Percentiles rank a stretch among this genome's conserved stretches.
Conservation (phyloP, 2,113 vertebrate species). For the Megatriorchis doriae region DNA sequence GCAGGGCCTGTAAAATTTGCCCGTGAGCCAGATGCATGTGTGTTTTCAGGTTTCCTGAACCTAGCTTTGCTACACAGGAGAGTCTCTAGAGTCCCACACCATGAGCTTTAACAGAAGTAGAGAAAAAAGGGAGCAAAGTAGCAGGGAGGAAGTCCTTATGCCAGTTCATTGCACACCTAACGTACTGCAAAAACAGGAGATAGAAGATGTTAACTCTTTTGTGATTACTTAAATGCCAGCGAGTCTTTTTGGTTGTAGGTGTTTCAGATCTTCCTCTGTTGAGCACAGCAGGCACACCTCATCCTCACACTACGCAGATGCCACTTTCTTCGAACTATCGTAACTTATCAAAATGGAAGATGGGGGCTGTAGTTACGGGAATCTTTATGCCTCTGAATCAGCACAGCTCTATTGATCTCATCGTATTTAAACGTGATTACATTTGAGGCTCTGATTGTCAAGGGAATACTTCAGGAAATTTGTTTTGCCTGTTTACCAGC, state of each 20-base stretch:
- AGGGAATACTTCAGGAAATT: background rate
- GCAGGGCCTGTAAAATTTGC: background rate
- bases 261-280: background rate
- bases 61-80: rapidly evolving
- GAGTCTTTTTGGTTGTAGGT: background rate
- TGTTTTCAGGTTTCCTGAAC: background rate
- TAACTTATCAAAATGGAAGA: background rate
- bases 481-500: background rate
- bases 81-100: background rate
- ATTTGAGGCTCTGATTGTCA: background rate
- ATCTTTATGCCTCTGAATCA: background rate
- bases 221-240: background rate
- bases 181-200: background rate
- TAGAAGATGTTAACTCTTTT: background rate
- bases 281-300: background rate
- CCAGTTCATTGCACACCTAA: background rate
- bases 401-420: background rate
- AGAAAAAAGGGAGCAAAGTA: background rate
- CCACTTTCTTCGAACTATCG: background rate
- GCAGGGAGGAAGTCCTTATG: background rate
- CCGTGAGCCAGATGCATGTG: rapidly evolving
- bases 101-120: background rate
- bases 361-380: background rate
- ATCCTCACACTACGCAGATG: background rate
- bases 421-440: background rate